These are phyloP conservation scores for Boloria selene DNA, from an alignment of 2,888 invertebrate genomes.

Conservation along the genomic window DNA sequence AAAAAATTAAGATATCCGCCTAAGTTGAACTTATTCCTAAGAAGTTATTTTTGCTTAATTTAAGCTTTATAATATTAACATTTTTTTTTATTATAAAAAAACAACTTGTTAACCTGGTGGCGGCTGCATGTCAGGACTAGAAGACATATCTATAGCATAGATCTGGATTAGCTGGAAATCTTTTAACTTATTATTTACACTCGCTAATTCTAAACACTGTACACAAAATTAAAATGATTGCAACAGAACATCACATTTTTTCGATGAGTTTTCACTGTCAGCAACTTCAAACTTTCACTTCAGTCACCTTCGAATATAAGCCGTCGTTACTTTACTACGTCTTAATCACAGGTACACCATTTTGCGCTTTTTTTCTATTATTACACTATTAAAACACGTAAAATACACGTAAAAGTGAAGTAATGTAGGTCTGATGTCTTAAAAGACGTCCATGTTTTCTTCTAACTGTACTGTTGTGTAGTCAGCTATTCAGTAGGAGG, in stretches of 20 bases:
- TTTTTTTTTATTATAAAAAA: too few relatives aligned
- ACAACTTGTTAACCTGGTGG: constrained; percentile 6
- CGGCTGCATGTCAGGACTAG: constrained; percentile 31
- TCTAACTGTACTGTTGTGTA: constrained; percentile 29
- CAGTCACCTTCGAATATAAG: background rate
- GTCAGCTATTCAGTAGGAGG: constrained; percentile 9
- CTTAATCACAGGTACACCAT: background rate
- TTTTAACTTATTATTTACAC: background rate
- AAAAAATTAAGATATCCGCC: too few relatives aligned
- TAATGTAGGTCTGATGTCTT: constrained; percentile 1
- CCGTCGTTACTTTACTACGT: background rate
- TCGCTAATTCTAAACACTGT: background rate
- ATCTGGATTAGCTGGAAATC: background rate
- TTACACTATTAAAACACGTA: background rate
- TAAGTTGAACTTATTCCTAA: too few relatives aligned
- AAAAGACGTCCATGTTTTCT: constrained; percentile 20
- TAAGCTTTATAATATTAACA: too few relatives aligned
- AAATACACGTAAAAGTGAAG: background rate
- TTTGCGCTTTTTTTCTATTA: background rate
- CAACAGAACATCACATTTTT: background rate
- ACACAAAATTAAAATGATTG: background rate
- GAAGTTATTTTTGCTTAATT: too few relatives aligned
- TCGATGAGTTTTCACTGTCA: background rate
- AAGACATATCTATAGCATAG: constrained; percentile 35
- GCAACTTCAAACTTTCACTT: background rate